phyloP scores from a whole-genome alignment of 2,797 vertebrate species.

The Choloepus didactylus region DNA sequence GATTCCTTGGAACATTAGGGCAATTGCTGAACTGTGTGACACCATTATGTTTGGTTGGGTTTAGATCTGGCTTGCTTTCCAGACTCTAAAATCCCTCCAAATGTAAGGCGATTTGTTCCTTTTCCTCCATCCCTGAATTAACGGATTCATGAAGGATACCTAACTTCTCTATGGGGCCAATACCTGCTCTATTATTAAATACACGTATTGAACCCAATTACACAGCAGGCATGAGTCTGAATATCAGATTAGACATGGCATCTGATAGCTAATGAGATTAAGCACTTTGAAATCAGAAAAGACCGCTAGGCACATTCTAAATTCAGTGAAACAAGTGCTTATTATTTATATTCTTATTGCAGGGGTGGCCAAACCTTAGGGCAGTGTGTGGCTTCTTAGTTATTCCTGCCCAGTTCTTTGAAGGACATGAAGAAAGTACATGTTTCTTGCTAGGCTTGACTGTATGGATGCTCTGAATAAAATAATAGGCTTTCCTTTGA shows the following conservation, averaged over 20 bases:
- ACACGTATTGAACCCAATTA: slow-evolving; percentile 55
- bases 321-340: slow-evolving; percentile 34
- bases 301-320: slow-evolving; percentile 16
- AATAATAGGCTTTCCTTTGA: slow-evolving; percentile 15
- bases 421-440: not conserved
- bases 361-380: not conserved
- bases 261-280: slow-evolving; percentile 73
- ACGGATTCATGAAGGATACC: slow-evolving; percentile 56
- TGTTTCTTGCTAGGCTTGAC: slow-evolving; percentile 30
- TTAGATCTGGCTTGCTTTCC: slow-evolving; percentile 52
- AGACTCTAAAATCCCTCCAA: not conserved
- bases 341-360: slow-evolving; percentile 70
- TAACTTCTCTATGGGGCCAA: not conserved
- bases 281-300: slow-evolving; percentile 71
- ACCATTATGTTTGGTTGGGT: not conserved
- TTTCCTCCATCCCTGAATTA: not conserved
- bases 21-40: not conserved
- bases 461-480: slow-evolving; percentile 8
- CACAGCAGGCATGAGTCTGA: slow-evolving; percentile 50
- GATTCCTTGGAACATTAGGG: not conserved
- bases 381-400: not conserved
- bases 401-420: slow-evolving; percentile 51
- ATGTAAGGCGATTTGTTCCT: slow-evolving; percentile 11
- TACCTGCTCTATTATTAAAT: slow-evolving; percentile 60
- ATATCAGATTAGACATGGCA: slow-evolving; percentile 65